phyloP scores from a whole-genome alignment of 1,140 invertebrate species.

The Zaprionus gabonicus region DNA sequence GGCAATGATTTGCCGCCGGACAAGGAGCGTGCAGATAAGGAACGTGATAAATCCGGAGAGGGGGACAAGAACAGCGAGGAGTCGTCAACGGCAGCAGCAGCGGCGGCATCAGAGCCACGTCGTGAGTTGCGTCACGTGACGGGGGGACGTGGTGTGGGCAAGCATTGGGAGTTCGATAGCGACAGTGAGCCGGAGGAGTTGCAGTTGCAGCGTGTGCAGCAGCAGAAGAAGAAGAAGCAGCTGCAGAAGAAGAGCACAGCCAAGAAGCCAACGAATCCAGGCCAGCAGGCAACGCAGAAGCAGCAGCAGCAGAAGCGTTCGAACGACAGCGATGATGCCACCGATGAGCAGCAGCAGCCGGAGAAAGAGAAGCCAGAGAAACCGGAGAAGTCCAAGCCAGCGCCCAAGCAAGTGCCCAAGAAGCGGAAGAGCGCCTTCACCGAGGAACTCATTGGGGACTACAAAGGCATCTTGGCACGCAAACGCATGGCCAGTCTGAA shows the following conservation, averaged over 20 bases:
- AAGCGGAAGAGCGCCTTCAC: conserved; percentile 87
- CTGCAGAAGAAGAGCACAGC: conserved; percentile 60
- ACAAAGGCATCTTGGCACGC: conserved; percentile 94
- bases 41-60: background rate
- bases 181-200: conserved; percentile 84
- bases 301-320: conserved; percentile 36
- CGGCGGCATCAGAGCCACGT: conserved; percentile 78
- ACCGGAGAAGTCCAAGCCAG: conserved; percentile 45
- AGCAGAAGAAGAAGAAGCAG: conserved; percentile 58
- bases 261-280: conserved; percentile 35
- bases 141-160: conserved; percentile 90
- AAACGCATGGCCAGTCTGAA: conserved; percentile 97
- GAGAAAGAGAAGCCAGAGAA: conserved; percentile 40
- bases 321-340: conserved; percentile 51
- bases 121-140: conserved; percentile 89
- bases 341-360: conserved; percentile 24
- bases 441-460: conserved; percentile 89
- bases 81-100: background rate
- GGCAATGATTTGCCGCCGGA: conserved; percentile 41
- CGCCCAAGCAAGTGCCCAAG: conserved; percentile 72
- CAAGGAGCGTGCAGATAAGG: background rate
- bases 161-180: conserved; percentile 91
- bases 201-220: conserved; percentile 59
- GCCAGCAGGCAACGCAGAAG: background rate
- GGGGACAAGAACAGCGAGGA: conserved; percentile 12